These are phyloP conservation scores for Pachyrhynchus sulphureomaculatus DNA, from an alignment of 1,140 invertebrate species.

Conservation along the genomic window DNA sequence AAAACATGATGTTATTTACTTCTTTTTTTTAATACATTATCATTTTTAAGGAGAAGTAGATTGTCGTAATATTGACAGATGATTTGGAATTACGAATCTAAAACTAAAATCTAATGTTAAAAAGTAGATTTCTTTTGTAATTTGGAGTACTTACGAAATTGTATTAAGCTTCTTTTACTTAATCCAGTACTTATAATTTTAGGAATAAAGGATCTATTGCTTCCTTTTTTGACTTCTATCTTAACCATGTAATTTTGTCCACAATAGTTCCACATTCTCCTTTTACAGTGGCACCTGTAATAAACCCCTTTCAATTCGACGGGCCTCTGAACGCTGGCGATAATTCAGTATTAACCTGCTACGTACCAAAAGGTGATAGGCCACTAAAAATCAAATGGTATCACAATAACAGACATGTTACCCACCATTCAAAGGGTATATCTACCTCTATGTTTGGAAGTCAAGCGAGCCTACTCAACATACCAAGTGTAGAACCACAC, in stretches of 20 bases:
- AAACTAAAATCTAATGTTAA: too few species aligned
- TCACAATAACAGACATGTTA: slow-evolving; percentile 56
- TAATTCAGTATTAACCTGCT: slow-evolving; percentile 61
- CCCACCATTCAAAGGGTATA: slow-evolving; percentile 41
- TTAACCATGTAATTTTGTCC: background rate
- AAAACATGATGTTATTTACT: too few species aligned
- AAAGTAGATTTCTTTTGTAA: too few species aligned
- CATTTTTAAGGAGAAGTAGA: too few species aligned
- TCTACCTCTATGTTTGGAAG: slow-evolving; percentile 38
- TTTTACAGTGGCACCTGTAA: slow-evolving; percentile 59
- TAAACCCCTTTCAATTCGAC: slow-evolving; percentile 63
- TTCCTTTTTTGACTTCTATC: background rate
- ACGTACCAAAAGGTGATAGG: slow-evolving; percentile 64
- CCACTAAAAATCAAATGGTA: slow-evolving; percentile 64
- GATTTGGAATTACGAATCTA: too few species aligned
- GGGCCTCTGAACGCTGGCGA: slow-evolving; percentile 63
- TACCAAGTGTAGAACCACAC: slow-evolving; percentile 57
- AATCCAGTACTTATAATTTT: too few species aligned
- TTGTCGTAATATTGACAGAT: too few species aligned
- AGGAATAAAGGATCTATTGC: too few species aligned
- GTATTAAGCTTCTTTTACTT: too few species aligned
- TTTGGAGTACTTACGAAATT: too few species aligned
- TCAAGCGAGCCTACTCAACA: slow-evolving; percentile 53
- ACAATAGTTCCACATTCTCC: background rate
- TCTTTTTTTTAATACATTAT: too few species aligned